Evolutionary conservation across 2,797 vertebrate genomes (phyloP).

Genomic region (Pseudotriccus pelzelni): DNA sequence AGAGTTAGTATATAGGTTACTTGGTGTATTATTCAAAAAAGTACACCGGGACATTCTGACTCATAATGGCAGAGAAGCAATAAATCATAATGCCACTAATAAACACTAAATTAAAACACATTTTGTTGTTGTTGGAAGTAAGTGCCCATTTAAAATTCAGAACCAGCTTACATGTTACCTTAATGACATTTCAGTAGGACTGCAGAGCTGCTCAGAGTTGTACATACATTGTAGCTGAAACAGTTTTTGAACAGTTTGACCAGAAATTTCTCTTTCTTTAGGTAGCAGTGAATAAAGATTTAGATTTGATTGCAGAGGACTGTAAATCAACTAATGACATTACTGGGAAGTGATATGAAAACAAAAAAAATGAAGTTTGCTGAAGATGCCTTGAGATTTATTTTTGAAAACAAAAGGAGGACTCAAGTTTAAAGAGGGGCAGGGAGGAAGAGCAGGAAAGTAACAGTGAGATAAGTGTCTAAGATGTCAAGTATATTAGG

Average conservation of each 20-base stretch:
- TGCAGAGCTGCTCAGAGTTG: background rate
- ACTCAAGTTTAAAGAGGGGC: background rate
- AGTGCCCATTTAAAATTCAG: background rate
- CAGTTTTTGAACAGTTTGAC: background rate
- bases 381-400: background rate
- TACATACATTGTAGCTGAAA: background rate
- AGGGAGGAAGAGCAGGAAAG: background rate
- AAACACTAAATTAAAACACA: background rate
- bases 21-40: background rate
- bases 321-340: background rate
- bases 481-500: background rate
- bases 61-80: background rate
- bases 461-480: background rate
- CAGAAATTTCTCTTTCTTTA: background rate
- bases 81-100: background rate
- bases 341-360: background rate
- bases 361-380: background rate
- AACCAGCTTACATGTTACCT: background rate
- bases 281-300: background rate
- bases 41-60: background rate
- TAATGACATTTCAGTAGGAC: background rate
- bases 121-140: background rate
- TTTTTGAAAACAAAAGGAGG: background rate
- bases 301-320: background rate
- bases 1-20: background rate